phyloP scores from a whole-genome alignment of 1,140 invertebrate genomes.

The Drosophila ohnishii region DNA sequence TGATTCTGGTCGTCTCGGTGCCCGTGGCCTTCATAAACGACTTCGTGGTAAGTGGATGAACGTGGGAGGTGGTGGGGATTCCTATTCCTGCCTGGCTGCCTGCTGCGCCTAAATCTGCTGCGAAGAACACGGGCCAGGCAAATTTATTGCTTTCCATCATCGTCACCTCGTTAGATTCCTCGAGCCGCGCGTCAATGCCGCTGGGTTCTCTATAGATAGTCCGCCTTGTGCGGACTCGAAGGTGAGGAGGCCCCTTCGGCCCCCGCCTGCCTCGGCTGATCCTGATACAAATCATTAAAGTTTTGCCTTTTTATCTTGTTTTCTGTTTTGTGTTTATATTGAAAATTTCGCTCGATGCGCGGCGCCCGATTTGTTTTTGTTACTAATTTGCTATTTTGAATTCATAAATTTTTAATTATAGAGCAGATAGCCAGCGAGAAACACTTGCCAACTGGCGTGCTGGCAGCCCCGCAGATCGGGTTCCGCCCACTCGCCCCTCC shows the following conservation, averaged over 20 bases:
- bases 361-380: conserved; percentile 69
- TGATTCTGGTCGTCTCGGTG: conserved; percentile 89
- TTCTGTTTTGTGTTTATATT: conserved; percentile 64
- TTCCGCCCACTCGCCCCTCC: not conserved
- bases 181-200: conserved; percentile 52
- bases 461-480: conserved; percentile 1
- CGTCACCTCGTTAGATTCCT: conserved; percentile 73
- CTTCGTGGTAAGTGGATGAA: conserved; percentile 83
- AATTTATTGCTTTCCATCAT: conserved; percentile 82
- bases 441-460: conserved; percentile 44
- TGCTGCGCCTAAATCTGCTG: conserved; percentile 74
- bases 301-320: conserved; percentile 38
- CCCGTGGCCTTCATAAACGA: conserved; percentile 91
- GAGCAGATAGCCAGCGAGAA: conserved; percentile 51
- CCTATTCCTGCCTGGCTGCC: conserved; percentile 15
- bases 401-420: conserved; percentile 80
- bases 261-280: not conserved
- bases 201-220: conserved; percentile 8
- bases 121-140: conserved; percentile 66
- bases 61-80: conserved; percentile 3
- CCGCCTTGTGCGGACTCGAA: conserved; percentile 11
- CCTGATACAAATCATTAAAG: conserved; percentile 54
- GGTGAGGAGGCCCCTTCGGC: conserved; percentile 14
- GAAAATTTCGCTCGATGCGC: conserved; percentile 29
- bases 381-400: conserved; percentile 77